Evolutionary conservation across 1,140 invertebrate species (phyloP), one percentile per base, ranked within the genome.

Genomic region (Cylas formicarius): DNA sequence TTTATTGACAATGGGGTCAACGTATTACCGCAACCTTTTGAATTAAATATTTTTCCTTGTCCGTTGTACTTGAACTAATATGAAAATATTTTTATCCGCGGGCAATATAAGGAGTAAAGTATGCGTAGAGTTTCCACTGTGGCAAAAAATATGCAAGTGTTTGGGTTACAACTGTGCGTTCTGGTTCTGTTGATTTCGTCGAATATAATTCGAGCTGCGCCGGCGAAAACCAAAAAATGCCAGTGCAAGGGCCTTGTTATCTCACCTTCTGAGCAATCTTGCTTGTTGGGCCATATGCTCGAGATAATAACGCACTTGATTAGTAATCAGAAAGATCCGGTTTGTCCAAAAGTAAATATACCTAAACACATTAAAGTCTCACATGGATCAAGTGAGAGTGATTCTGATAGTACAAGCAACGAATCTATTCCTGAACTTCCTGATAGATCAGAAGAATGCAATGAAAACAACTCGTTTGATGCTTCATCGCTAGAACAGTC

Each of bases 241-340:
- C 27, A 24, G 13, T 40, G 29, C 11, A 44, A 41, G 5, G 27
- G 38, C 7, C 18, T 43, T 17, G 11, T 19, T n/a, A 40, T 48
- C 6, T 37, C 22, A 14, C 53, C 53, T 1, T 44, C 53, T 2
- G 41, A 51, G 18, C 38, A 55, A 13, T 51, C 53, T 2, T 55
- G 53, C 26, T 18, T 51, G 11, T 20, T 55, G 8, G 53, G 53
- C 16, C 49, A 55, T 32, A 37, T 55, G 14, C 11, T 55, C 3
- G 36, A 50, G 20, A 40, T 55, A n/a, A 20, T 55, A 2, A 42
- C 53, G 2, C 36, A 55, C 35, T 18, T 55, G 9, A 23, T 51
- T n/a, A 28, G 45, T 7, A 55, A 51, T 16, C 39, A 46, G 17
- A 35, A 50, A 16, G 3, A 29, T 13, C 41, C 45, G 2, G 20